A percentile compares a stretch with the other conserved stretches of the same genome.
Conservation (phyloP, 2,888 invertebrate genomes). For the Coecobrya sp. region DNA sequence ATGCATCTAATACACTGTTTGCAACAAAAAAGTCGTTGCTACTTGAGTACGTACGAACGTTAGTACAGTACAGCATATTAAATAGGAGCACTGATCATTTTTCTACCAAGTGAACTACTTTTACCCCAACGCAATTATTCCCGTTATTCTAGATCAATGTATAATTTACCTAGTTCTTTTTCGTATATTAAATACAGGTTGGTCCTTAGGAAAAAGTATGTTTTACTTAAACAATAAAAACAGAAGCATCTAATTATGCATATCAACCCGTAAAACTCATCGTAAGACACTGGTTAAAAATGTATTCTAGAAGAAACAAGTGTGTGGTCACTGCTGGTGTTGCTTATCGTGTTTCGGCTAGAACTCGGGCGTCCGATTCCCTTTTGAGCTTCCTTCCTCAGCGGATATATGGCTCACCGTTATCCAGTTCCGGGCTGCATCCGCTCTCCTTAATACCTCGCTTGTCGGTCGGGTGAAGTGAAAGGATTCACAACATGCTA, state of each 20-base stretch:
- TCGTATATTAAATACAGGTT: no score
- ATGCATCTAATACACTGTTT: neutral
- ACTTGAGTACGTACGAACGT: no score
- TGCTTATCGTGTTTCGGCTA: conserved; percentile 86
- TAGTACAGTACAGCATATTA: no score
- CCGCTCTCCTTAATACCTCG: conserved; percentile 86
- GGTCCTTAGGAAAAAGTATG: no score
- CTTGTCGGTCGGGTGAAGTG: conserved; percentile 86
- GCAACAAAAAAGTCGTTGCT: no score
- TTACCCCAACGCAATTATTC: no score
- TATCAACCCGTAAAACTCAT: neutral
- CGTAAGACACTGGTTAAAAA: neutral
- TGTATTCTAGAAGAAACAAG: conserved; percentile 69
- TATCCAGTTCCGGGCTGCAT: conserved; percentile 87
- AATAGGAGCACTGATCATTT: no score
- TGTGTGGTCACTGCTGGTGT: conserved; percentile 86
- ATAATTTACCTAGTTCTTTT: no score
- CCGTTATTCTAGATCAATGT: no score
- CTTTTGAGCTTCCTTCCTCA: conserved; percentile 87
- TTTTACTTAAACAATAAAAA: no score
- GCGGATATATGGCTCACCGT: conserved; percentile 87
- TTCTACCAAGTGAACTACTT: no score
- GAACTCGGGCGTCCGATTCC: conserved; percentile 87
- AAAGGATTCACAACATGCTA: conserved; percentile 75
- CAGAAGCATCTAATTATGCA: no score